Base-by-base conservation (phyloP, 2,888 invertebrate species). In the Cantharis rustica region DNA sequence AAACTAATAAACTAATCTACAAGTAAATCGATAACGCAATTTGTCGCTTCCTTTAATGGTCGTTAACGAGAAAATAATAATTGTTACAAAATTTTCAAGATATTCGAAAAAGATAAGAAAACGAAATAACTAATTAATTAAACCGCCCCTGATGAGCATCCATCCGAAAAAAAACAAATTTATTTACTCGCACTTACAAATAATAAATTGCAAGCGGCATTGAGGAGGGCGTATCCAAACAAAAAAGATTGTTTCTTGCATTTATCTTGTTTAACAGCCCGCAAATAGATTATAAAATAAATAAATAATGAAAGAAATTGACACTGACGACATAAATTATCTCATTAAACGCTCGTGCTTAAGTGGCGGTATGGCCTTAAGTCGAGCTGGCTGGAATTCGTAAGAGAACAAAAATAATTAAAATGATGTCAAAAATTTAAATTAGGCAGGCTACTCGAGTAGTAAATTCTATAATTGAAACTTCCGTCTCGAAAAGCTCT, bases 401-500 rank as follows among this genome's bases (percentile, higher is more conserved):
- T 16, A 66, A 17, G 17, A 66, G 64, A 66, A 66, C 23, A 20
- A 20, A 66, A 66, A 66, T 66, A 66, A 66, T 66, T 66, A 66
- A 66, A 20, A 20, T 17, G 17, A 20, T 20, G 17, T 20, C 64
- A 66, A 66, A 66, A 66, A 66, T 20, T 63, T 63, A 20, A 66
- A 23, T 66, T 66, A 66, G 23, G 63, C 63, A 17, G 17, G 23
- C 47, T 13, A 66, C 23, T 73, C 23, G 61, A 62, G 47, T 73
- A 69, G 27, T 20, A 16, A 68, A 73, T 17, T 68, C 31, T 68
- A 61, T 73, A 73, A 73, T 73, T 73, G 68, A 69, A 68, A 68
- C 73, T 73, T 73, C 73, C 73, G 73, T 47, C 68, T 73, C 68
- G 27, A 69, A 68, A 73, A 73, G 47, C 27, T 62, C 73, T 62